Evolutionary conservation across 2,797 vertebrate genomes (phyloP), one percentile per base, ranked within the genome.

Genomic region (Schizopygopsis malacanthus): DNA sequence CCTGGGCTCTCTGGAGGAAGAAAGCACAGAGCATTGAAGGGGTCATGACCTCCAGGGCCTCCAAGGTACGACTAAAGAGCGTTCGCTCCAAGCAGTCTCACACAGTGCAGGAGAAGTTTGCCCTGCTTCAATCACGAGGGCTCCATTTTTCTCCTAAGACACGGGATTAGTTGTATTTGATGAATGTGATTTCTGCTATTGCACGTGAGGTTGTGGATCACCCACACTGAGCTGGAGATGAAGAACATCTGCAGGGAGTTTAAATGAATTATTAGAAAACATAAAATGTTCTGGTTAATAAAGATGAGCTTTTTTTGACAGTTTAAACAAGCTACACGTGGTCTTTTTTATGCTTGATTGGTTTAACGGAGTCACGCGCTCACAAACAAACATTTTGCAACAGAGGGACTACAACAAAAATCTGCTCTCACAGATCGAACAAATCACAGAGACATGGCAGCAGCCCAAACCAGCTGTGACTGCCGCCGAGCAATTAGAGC

Each of bases 391-490:
- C 22, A 59, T 52, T 82, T 83, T 61, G 77, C 71, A 77, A 84
- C 73, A 28, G 28, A 28, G 28, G 28, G 28, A 28, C 80, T 84
- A 41, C 50, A 63, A 39, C 70, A 56, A 72, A 82, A 84, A 86
- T 63, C 33, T 25, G 81, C 85, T 88, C 83, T 83, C 81, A 89
- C 73, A 84, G 87, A 85, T 82, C 59, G 63, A 87, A 86, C 85
- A 87, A 79, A 88, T 90, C 85, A 81, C 73, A 84, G 83, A 47
- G 87, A 89, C 69, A 89, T 82, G 79, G 85, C 89, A 83, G 80
- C 83, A 33, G 59, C n/a, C 85, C 80, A 83, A 69, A 86, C 73
- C 88, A 82, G 85, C 85, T 88, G 85, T 85, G 83, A 28, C 82
- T 79, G 73, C 56, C 22, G n/a, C 56, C n/a, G 43, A 78, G 85